Percentiles rank a stretch among this genome's conserved stretches.
Conservation (phyloP, 2,797 vertebrate species). For the Apogon talboti region DNA sequence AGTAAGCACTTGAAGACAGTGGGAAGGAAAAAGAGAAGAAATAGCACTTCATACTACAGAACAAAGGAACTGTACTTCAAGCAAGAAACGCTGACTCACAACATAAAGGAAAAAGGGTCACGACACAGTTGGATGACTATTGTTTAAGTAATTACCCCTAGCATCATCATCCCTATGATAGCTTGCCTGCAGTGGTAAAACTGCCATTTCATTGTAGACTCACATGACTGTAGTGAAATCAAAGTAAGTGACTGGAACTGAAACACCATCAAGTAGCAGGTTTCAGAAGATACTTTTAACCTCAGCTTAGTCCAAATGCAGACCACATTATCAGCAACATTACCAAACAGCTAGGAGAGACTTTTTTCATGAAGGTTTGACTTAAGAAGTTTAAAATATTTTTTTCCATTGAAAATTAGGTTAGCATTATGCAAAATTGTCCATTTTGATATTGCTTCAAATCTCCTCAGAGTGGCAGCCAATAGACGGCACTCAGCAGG, state of each 20-base stretch:
- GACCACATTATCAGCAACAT: constrained; percentile 25
- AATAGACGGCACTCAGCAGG: constrained; percentile 64
- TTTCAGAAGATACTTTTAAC: constrained; percentile 17
- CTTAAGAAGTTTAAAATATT: constrained; percentile 45
- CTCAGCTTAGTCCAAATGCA: constrained; percentile 9
- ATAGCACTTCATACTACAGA: too few species aligned
- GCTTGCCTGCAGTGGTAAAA: constrained; percentile 23
- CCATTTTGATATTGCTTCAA: constrained; percentile 61
- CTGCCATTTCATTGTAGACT: constrained; percentile 10
- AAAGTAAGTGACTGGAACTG: constrained; percentile 1
- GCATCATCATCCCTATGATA: constrained; percentile 35
- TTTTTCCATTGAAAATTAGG: constrained; percentile 60
- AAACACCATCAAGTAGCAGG: constrained; percentile 9
- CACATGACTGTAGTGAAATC: constrained; percentile 22
- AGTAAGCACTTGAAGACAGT: too few species aligned
- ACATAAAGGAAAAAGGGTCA: constrained; percentile 13
- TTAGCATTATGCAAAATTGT: constrained; percentile 70
- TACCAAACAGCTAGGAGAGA: constrained; percentile 6
- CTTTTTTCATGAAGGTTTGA: constrained; percentile 22
- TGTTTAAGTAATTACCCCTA: constrained; percentile 45
- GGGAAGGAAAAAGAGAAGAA: constrained; percentile 1
- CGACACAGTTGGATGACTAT: not conserved
- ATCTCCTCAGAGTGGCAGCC: constrained; percentile 66
- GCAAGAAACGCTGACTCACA: constrained; percentile 5
- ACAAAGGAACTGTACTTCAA: not conserved